phyloP scores from a whole-genome alignment of 1,140 invertebrate genomes.

The Acromyrmex charruanus region DNA sequence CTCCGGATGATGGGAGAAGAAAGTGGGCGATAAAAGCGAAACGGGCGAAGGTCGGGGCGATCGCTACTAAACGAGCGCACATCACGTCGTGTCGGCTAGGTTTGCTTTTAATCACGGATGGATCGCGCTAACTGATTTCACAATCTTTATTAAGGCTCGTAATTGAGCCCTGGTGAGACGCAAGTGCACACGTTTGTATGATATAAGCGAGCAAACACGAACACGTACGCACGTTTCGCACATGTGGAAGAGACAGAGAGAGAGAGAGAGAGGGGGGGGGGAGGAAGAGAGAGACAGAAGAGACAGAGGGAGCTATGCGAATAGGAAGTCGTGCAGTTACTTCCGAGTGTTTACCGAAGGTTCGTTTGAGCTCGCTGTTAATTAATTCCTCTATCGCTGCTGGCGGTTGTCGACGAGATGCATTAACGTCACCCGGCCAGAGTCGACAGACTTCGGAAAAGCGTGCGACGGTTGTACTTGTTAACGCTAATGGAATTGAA shows the following conservation, averaged over 20 bases:
- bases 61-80: constrained; percentile 44
- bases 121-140: constrained; percentile 74
- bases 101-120: constrained; percentile 72
- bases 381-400: constrained; percentile 68
- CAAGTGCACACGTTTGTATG: constrained; percentile 27
- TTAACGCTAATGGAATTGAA: constrained; percentile 63
- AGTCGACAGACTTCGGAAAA: constrained; percentile 28
- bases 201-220: constrained; percentile 35
- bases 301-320: not conserved
- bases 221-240: not conserved
- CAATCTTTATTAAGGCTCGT: constrained; percentile 72
- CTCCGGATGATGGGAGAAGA: constrained; percentile 33
- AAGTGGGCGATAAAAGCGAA: constrained; percentile 46
- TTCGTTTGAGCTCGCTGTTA: constrained; percentile 72
- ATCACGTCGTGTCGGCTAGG: constrained; percentile 37
- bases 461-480: constrained; percentile 42
- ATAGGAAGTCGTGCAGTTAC: constrained; percentile 55
- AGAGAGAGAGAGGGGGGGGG: not conserved
- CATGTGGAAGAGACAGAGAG: not conserved
- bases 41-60: constrained; percentile 21
- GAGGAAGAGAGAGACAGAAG: not conserved
- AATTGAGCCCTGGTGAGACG: constrained; percentile 41
- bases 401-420: constrained; percentile 43
- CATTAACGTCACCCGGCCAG: constrained; percentile 59
- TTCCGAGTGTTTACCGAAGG: constrained; percentile 70